phyloP scores from a whole-genome alignment of 2,797 vertebrate species.

The Tangara arthus region DNA sequence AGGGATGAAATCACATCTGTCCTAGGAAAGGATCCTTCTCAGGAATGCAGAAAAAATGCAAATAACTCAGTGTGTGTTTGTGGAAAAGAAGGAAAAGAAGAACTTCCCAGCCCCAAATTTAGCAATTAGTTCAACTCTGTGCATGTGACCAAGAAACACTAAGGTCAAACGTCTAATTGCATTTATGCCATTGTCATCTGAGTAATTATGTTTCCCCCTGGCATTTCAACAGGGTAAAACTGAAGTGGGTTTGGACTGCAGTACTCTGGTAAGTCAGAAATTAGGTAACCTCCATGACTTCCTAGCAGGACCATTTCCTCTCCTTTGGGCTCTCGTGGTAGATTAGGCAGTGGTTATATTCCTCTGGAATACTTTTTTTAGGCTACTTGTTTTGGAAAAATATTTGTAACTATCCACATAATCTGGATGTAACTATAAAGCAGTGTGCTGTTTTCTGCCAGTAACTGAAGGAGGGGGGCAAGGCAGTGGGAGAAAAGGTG shows the following conservation, averaged over 20 bases:
- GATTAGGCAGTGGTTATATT: neutral
- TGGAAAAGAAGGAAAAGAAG: neutral
- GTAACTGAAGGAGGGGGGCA: neutral
- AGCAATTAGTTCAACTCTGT: conserved; percentile 15
- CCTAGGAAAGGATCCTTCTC: neutral
- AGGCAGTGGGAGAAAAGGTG: neutral
- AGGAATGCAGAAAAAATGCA: neutral
- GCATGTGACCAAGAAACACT: conserved; percentile 11
- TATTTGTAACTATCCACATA: neutral
- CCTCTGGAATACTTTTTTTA: neutral
- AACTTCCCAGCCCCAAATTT: neutral
- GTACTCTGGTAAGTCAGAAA: neutral
- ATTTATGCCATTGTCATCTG: neutral
- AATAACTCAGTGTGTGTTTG: neutral
- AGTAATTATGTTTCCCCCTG: conserved; percentile 7
- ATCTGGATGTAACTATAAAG: neutral
- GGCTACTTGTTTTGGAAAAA: neutral
- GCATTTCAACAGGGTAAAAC: conserved; percentile 9
- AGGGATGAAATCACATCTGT: neutral
- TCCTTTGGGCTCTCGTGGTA: neutral
- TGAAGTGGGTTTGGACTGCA: conserved; percentile 19
- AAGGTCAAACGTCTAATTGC: conserved; percentile 11
- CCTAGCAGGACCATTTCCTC: neutral
- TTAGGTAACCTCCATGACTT: conserved; percentile 16
- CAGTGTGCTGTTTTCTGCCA: neutral